phyloP scores from a whole-genome alignment of 2,113 vertebrate genomes.

The Catharus bicknelli region DNA sequence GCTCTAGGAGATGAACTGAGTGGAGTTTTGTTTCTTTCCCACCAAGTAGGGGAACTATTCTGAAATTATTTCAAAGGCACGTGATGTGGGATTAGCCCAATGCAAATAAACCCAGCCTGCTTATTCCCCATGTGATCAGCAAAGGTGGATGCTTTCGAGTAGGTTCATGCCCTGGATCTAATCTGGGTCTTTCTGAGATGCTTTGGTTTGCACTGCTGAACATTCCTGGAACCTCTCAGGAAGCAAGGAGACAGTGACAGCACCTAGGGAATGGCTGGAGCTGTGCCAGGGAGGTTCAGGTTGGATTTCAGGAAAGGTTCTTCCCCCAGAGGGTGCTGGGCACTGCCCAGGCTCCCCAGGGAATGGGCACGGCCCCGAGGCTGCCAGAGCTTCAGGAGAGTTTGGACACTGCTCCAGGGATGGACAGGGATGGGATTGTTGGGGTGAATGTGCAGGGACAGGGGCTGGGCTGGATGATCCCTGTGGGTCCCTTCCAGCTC shows the following conservation, averaged over 20 bases:
- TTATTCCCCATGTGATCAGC: background rate
- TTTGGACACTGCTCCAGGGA: background rate
- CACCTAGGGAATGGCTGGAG: background rate
- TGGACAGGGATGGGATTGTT: background rate
- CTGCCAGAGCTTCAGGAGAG: background rate
- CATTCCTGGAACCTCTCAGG: background rate
- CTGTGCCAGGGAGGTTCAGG: accelerated
- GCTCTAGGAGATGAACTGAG: background rate
- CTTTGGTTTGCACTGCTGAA: background rate
- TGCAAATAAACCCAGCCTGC: background rate
- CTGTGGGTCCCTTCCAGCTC: background rate
- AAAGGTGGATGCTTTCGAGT: background rate
- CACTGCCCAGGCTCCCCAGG: background rate
- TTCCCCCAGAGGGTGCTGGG: background rate
- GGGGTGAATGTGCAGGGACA: background rate
- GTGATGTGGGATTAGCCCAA: background rate
- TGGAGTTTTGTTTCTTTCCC: background rate
- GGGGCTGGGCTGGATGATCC: accelerated
- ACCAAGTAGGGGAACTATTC: background rate
- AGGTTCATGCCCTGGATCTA: background rate
- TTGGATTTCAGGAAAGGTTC: too few relatives aligned
- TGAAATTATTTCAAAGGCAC: background rate
- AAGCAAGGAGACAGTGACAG: background rate
- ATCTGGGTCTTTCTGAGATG: background rate
- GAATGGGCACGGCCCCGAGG: background rate